Evolutionary conservation across 1,140 invertebrate genomes (phyloP), one percentile per base, ranked within the genome.

Genomic region (Oryctes rhinoceros): DNA sequence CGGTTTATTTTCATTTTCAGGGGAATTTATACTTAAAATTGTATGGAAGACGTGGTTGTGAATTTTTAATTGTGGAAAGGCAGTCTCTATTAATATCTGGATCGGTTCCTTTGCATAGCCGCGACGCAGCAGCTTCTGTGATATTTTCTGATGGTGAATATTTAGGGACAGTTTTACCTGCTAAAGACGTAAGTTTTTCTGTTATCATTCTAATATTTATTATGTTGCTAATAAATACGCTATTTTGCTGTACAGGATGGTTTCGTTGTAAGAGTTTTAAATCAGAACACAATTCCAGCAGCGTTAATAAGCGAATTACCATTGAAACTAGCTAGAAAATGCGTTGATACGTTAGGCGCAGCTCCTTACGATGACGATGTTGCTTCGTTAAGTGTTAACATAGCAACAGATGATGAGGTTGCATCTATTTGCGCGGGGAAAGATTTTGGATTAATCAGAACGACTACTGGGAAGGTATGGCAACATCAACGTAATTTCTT

Each of bases 101-200:
- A 59, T 89, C 92, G 76, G 87, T 93, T n/a, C 89, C 90, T 59
- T 85, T 94, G 24, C 93, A 94, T 82, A 91, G 91, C 71, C 88
- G 89, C 81, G 90, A 92, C 82, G 90, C 90, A 84, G 88, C 90
- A 37, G 89, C 92, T 11, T 93, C 93, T 71, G 93, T 95, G 5
- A 92, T 96, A 85, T 97, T 97, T 86, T 94, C 94, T 82, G 96
- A 97, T 89, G 95, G 95, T n/a, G 92, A 94, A 81, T 91, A 92
- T 88, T 90, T 97, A 76, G 95, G 95, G 82, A 92, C 95, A 85
- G 93, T 97, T 81, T 91, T 94, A 71, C 91, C 94, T 11, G 90
- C 93, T 11, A 95, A 94, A 92, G 94, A 95, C 88, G 95, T 96
- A 89, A 92, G 91, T 9, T n/a, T 47, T 47, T 0, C 24, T 30